phyloP scores from a whole-genome alignment of 2,113 vertebrate genomes.

The Desmodus rotundus region DNA sequence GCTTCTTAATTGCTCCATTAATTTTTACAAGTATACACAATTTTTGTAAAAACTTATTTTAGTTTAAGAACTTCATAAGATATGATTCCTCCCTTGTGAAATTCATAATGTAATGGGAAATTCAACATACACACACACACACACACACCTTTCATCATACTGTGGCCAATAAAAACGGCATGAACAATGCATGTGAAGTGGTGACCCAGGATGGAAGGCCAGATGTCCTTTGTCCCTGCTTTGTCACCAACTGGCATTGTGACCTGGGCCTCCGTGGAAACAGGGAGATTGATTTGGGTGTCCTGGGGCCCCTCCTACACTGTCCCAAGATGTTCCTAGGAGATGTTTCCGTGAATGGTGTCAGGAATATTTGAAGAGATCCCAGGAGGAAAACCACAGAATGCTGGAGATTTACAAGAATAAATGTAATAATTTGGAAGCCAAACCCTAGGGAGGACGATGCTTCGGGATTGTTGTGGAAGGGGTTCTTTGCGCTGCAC shows the following conservation, averaged over 20 bases:
- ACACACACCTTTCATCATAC: neutral
- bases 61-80: neutral
- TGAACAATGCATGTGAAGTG: too few species aligned
- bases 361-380: neutral
- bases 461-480: neutral
- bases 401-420: neutral
- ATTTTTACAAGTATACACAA: neutral
- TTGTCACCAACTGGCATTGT: neutral
- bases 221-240: neutral
- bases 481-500: neutral
- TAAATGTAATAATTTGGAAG: neutral
- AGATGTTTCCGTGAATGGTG: neutral
- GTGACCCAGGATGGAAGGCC: neutral
- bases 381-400: neutral
- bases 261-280: neutral
- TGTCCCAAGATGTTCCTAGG: neutral
- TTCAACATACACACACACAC: neutral
- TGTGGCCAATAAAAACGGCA: neutral
- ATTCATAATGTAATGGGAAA: neutral
- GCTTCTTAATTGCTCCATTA: neutral
- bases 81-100: neutral
- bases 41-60: constrained; percentile 13
- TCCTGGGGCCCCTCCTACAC: neutral
- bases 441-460: neutral
- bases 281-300: neutral